Conservation (phyloP, 2,113 vertebrate genomes). For the Anoura caudifer region DNA sequence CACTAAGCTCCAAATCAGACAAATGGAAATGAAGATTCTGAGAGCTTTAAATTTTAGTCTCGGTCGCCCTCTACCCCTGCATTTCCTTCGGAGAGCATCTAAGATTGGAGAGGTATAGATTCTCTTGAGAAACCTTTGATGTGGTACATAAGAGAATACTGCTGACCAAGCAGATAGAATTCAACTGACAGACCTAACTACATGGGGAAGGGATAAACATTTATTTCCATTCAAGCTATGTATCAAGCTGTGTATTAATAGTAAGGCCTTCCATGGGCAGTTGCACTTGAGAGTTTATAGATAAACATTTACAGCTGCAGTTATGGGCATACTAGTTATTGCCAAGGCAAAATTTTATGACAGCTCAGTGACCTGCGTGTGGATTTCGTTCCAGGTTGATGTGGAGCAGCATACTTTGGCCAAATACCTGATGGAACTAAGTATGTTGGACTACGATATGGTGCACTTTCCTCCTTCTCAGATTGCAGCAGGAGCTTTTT, state of each 20-base stretch:
- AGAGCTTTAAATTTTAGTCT: constrained; percentile 84
- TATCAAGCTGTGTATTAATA: not conserved
- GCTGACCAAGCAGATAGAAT: not conserved
- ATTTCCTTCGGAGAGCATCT: constrained; percentile 87
- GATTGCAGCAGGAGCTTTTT: constrained; percentile 86
- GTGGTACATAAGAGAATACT: not conserved
- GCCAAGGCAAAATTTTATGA: not conserved
- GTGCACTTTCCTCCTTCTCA: constrained; percentile 87
- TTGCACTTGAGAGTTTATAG: not conserved
- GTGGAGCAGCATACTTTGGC: constrained; percentile 85
- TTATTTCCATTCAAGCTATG: not conserved
- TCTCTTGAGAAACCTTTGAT: not conserved
- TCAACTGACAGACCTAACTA: not conserved
- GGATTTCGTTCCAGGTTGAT: constrained; percentile 81
- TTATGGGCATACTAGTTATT: not conserved
- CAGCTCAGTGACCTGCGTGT: not conserved
- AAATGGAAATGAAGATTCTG: constrained; percentile 89
- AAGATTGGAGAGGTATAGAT: constrained; percentile 85
- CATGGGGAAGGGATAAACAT: not conserved
- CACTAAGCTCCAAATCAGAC: constrained; percentile 83
- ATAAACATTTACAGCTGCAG: not conserved
- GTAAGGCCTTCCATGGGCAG: not conserved
- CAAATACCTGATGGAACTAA: constrained; percentile 90
- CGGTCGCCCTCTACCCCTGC: constrained; percentile 83
- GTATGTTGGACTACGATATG: constrained; percentile 90